Conservation (phyloP, 2,888 invertebrate genomes). For the Cephus nigrinus region DNA sequence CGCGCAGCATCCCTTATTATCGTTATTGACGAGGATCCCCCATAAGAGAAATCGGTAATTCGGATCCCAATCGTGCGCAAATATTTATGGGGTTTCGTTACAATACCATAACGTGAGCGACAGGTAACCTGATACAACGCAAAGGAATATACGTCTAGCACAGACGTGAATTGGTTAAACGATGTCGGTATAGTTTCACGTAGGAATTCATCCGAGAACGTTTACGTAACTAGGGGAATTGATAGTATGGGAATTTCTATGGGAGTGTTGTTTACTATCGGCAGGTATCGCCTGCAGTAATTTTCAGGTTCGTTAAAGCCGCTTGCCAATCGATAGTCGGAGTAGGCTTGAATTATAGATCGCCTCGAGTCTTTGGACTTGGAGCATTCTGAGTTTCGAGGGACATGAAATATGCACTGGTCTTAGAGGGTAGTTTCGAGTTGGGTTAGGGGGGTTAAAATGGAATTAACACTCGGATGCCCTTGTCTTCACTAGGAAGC, state of each 20-base stretch:
- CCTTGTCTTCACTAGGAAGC: constrained; percentile 5
- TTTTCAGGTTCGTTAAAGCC: constrained; percentile 38
- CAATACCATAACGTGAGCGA: background rate
- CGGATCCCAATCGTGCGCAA: background rate
- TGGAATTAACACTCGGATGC: constrained; percentile 54
- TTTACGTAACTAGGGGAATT: background rate
- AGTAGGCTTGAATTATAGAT: constrained; percentile 52
- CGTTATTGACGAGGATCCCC: background rate
- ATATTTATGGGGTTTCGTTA: background rate
- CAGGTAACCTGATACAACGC: background rate
- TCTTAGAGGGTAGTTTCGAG: constrained; percentile 61
- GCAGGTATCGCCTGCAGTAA: background rate
- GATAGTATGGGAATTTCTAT: background rate
- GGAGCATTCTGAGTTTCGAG: constrained; percentile 30
- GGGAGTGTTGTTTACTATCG: background rate
- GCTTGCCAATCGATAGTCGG: constrained; percentile 46
- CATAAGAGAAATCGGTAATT: background rate
- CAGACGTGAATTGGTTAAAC: background rate
- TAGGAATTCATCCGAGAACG: background rate
- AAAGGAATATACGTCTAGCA: background rate
- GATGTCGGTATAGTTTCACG: background rate
- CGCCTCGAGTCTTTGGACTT: constrained; percentile 47
- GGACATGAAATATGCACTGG: constrained; percentile 61
- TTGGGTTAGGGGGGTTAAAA: constrained; percentile 47
- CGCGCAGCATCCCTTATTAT: background rate